Percentiles rank a stretch among this genome's conserved stretches.
Evolutionary conservation across 2,888 invertebrate genomes (phyloP).

Genomic region (Hyppa rectilinea): DNA sequence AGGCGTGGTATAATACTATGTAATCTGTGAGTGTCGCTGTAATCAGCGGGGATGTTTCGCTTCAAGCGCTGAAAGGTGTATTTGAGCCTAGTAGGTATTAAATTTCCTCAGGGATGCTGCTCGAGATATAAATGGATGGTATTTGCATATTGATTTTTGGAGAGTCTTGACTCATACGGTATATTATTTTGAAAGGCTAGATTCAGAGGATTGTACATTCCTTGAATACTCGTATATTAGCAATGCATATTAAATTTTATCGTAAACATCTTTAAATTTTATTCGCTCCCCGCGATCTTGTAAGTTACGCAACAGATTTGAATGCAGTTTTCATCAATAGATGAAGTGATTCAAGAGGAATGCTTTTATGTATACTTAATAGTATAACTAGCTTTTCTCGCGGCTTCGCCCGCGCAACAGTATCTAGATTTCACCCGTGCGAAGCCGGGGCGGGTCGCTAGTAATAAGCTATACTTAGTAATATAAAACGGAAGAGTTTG

Average conservation of each 20-base stretch:
- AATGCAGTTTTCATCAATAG: too few relatives aligned
- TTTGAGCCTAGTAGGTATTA: slow-evolving; percentile 12
- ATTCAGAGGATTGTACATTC: not conserved
- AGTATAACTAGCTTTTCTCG: too few relatives aligned
- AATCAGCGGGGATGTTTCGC: slow-evolving; percentile 37
- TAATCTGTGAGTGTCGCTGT: slow-evolving; percentile 32
- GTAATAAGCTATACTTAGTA: too few relatives aligned
- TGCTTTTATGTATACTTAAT: too few relatives aligned
- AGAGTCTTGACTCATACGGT: not conserved
- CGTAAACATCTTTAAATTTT: too few relatives aligned
- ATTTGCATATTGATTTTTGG: slow-evolving; percentile 35
- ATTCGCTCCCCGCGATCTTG: too few relatives aligned
- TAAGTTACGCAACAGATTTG: too few relatives aligned
- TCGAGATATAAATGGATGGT: slow-evolving; percentile 1
- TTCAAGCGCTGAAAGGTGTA: slow-evolving; percentile 42
- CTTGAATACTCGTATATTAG: not conserved
- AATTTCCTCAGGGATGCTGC: slow-evolving; percentile 6
- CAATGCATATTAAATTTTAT: not conserved
- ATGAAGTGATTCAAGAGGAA: too few relatives aligned
- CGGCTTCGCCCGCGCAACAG: too few relatives aligned
- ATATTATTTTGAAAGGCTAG: not conserved
- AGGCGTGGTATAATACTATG: slow-evolving; percentile 47
- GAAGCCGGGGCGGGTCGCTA: too few relatives aligned
- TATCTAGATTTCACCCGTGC: too few relatives aligned
- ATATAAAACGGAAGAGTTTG: too few relatives aligned